A percentile compares a stretch with the other conserved stretches of the same genome.
Evolutionary conservation across 2,888 invertebrate species (phyloP).

Genomic region (Drosophila anceps): DNA sequence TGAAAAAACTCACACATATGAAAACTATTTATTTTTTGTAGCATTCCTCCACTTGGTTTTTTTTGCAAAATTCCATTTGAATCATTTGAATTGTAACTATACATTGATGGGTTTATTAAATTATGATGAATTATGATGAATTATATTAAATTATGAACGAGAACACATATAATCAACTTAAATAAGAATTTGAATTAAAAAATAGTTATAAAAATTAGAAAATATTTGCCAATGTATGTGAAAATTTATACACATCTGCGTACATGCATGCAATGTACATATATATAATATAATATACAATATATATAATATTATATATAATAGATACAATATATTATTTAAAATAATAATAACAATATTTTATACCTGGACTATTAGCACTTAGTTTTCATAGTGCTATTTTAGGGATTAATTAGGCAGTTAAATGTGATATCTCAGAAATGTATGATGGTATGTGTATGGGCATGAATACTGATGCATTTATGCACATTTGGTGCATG

Average conservation of each 20-base stretch:
- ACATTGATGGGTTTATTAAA: background rate
- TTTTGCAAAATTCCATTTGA: slow-evolving; percentile 2
- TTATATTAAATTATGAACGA: background rate
- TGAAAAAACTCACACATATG: slow-evolving; percentile 21
- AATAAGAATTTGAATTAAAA: background rate
- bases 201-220: background rate
- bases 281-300: background rate
- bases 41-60: slow-evolving; percentile 34
- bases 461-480: background rate
- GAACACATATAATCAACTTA: background rate
- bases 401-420: slow-evolving; percentile 25
- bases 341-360: no score
- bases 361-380: background rate
- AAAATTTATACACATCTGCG: background rate
- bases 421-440: background rate
- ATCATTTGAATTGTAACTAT: background rate
- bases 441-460: background rate
- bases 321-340: no score
- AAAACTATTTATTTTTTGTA: slow-evolving; percentile 26
- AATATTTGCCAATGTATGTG: background rate
- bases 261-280: background rate
- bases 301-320: background rate
- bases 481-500: background rate
- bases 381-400: slow-evolving; percentile 12
- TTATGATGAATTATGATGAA: no score